These are phyloP conservation scores for Erythrolamprus reginae DNA, from an alignment of 2,113 vertebrate genomes.

Conservation along the genomic window DNA sequence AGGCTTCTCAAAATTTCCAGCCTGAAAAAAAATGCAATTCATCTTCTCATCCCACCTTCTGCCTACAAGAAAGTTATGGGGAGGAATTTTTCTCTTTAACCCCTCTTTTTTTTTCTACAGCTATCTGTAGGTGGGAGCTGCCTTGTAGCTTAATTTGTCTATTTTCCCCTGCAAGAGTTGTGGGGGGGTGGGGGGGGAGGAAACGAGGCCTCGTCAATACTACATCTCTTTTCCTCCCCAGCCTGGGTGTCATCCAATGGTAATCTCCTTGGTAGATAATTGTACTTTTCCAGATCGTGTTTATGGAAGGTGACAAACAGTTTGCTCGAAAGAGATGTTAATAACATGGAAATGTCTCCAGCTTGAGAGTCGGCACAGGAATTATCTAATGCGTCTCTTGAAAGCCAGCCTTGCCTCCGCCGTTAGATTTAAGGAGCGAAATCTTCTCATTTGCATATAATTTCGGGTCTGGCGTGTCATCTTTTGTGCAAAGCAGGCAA, in stretches of 20 bases:
- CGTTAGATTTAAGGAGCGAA: constrained; percentile 29
- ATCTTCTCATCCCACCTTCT: not conserved
- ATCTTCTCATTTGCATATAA: constrained; percentile 66
- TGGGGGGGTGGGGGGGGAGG: constrained; percentile 27
- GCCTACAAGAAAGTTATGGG: not conserved
- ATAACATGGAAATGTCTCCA: constrained; percentile 64
- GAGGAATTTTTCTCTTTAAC: constrained; percentile 5
- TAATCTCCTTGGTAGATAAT: constrained; percentile 69
- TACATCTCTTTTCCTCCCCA: constrained; percentile 34
- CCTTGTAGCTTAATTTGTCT: not conserved
- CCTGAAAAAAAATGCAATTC: not conserved
- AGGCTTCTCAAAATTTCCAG: not conserved
- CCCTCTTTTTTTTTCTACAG: not conserved
- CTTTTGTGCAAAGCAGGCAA: constrained; percentile 60
- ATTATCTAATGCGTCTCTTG: constrained; percentile 53
- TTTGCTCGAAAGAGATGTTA: constrained; percentile 65
- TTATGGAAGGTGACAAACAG: constrained; percentile 68
- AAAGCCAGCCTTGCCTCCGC: constrained; percentile 45
- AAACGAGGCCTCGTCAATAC: constrained; percentile 27
- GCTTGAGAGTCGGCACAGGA: constrained; percentile 60
- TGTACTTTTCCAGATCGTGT: constrained; percentile 73
- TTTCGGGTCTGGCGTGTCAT: constrained; percentile 63
- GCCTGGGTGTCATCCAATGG: constrained; percentile 55
- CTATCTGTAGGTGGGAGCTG: not conserved
- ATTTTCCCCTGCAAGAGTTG: not conserved